These are phyloP conservation scores for Gastracanthus pulcherrimus DNA, from an alignment of 2,888 invertebrate genomes.

Conservation along the genomic window DNA sequence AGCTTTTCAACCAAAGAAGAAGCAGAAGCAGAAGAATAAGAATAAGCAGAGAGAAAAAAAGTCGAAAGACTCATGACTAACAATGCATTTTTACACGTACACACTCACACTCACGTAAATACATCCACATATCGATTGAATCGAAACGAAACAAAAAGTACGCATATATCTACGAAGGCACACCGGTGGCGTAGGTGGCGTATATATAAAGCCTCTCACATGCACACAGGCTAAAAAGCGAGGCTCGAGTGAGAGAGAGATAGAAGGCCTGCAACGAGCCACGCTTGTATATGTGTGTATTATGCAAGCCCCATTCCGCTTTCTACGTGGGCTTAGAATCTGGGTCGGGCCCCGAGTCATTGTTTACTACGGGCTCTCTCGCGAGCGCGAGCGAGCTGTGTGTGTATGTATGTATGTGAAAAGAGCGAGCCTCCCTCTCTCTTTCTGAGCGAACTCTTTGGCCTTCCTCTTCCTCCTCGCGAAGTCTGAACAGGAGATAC, in stretches of 20 bases:
- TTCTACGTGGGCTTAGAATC: slow-evolving; percentile 75
- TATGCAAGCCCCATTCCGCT: slow-evolving; percentile 74
- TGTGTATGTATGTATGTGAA: neutral
- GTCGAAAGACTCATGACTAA: neutral
- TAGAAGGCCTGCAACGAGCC: slow-evolving; percentile 26
- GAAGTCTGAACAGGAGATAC: neutral
- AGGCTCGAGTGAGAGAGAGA: neutral
- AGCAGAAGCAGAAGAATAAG: neutral
- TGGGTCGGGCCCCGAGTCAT: slow-evolving; percentile 73
- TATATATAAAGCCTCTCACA: neutral
- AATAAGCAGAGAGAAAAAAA: neutral
- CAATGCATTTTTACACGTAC: neutral
- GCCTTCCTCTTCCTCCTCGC: slow-evolving; percentile 42
- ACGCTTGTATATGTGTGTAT: slow-evolving; percentile 54
- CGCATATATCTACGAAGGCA: neutral
- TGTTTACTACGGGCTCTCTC: slow-evolving; percentile 69
- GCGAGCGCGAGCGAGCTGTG: neutral
- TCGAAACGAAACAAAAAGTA: slow-evolving; percentile 30
- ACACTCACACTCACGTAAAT: neutral
- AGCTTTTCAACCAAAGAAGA: neutral
- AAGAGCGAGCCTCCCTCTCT: neutral
- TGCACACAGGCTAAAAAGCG: too few relatives aligned
- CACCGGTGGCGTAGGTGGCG: neutral
- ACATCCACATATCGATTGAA: slow-evolving; percentile 15
- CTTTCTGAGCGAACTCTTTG: neutral